Percentiles rank a stretch among this genome's conserved stretches.
phyloP scores from a whole-genome alignment of 2,888 invertebrate genomes.

The Thymelicus sylvestris region DNA sequence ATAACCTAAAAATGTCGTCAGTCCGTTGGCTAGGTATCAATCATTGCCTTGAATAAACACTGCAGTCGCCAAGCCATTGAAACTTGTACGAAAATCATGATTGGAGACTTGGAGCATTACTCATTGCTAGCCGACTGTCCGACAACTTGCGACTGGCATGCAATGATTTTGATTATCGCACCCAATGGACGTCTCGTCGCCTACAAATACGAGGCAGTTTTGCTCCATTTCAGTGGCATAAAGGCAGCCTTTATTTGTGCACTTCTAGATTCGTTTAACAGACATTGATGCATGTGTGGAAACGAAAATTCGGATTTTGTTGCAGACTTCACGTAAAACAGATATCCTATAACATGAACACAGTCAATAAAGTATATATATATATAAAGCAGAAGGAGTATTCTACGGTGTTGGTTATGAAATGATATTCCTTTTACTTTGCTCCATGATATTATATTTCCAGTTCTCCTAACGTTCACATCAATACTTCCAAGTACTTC shows the following conservation, averaged over 20 bases:
- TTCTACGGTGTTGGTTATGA: too few species aligned
- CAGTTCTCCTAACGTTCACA: too few species aligned
- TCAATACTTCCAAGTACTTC: too few species aligned
- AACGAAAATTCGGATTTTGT: neutral
- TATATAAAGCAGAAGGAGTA: too few species aligned
- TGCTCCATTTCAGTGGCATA: neutral
- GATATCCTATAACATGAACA: too few species aligned
- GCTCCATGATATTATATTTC: too few species aligned
- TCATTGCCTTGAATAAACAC: constrained; percentile 1
- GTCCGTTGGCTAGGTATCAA: neutral
- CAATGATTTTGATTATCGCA: neutral
- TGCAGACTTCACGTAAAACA: too few species aligned
- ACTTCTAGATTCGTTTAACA: neutral
- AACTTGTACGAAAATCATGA: neutral
- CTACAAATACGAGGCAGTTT: neutral
- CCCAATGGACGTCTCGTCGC: neutral
- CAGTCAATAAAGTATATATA: too few species aligned
- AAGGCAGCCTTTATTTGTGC: constrained; percentile 5
- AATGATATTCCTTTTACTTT: too few species aligned
- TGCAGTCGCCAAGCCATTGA: neutral
- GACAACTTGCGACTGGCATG: neutral
- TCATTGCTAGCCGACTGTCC: neutral
- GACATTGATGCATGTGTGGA: neutral
- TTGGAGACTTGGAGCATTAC: neutral
- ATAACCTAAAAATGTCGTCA: neutral